Percentiles rank a stretch among this genome's conserved stretches.
These are phyloP conservation scores for Nezara viridula DNA, from an alignment of 2,888 invertebrate species.

Conservation along the genomic window DNA sequence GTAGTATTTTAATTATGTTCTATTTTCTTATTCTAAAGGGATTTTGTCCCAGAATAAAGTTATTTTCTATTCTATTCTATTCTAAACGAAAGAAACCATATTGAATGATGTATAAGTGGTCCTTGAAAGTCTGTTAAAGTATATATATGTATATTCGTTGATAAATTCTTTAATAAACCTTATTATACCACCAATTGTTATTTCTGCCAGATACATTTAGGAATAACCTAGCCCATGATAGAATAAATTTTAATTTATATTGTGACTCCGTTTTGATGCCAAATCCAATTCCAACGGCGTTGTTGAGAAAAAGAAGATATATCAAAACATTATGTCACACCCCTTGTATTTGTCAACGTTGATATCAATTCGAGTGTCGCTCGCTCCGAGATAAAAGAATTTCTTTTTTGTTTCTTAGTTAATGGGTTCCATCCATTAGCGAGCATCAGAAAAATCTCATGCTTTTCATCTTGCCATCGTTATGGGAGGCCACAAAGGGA, in stretches of 20 bases:
- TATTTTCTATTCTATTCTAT: too few species aligned
- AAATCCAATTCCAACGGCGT: too few species aligned
- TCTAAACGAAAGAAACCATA: too few species aligned
- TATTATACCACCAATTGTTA: too few species aligned
- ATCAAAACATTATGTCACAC: neutral
- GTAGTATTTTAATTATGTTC: too few species aligned
- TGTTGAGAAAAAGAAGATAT: neutral
- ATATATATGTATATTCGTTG: too few species aligned
- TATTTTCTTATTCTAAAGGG: too few species aligned
- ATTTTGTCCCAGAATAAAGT: too few species aligned
- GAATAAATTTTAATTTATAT: neutral
- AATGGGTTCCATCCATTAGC: slow-evolving; percentile 7
- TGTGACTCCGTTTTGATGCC: neutral
- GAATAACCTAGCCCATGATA: neutral
- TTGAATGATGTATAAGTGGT: too few species aligned
- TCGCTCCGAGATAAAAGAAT: neutral
- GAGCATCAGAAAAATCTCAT: neutral
- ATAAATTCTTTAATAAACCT: too few species aligned
- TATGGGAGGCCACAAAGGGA: neutral
- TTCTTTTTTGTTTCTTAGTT: slow-evolving; percentile 5
- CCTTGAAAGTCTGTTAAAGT: too few species aligned
- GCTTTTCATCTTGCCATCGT: neutral
- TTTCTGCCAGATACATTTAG: too few species aligned
- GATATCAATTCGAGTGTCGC: neutral
- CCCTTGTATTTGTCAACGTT: neutral